phyloP scores from a whole-genome alignment of 2,113 vertebrate genomes.

The Bos indicus region DNA sequence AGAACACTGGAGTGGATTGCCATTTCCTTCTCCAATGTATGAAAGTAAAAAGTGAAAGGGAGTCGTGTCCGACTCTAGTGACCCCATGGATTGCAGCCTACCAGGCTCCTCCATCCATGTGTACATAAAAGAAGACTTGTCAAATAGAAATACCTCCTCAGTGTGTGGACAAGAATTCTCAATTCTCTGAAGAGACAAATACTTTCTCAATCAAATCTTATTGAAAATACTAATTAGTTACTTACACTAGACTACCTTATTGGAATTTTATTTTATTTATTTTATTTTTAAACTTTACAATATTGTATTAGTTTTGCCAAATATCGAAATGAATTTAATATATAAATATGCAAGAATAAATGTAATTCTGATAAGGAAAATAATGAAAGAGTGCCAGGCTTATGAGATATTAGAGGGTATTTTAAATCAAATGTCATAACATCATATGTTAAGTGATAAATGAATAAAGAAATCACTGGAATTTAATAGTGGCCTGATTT shows the following conservation, averaged over 20 bases:
- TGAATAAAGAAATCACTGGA: background rate
- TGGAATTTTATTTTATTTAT: background rate
- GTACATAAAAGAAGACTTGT: background rate
- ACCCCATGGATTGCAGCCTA: too few relatives aligned
- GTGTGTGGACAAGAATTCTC: background rate
- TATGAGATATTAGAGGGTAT: background rate
- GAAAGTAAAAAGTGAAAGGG: too few relatives aligned
- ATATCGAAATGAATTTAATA: background rate
- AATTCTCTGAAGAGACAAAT: background rate
- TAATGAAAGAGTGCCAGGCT: background rate
- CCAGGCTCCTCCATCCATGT: background rate
- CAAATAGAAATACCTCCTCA: background rate
- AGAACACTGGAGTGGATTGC: too few relatives aligned
- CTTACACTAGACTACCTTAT: background rate
- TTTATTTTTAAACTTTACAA: too few relatives aligned
- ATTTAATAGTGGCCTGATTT: background rate
- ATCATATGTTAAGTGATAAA: background rate
- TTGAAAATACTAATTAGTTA: background rate
- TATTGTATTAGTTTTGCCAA: too few relatives aligned
- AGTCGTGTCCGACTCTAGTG: too few relatives aligned
- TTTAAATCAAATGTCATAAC: background rate
- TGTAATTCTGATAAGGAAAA: background rate
- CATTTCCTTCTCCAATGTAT: too few relatives aligned
- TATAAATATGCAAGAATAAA: background rate
- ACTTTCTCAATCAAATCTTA: background rate